Evolutionary conservation across 2,797 vertebrate species (phyloP).

Genomic region (Clarias fuscus): DNA sequence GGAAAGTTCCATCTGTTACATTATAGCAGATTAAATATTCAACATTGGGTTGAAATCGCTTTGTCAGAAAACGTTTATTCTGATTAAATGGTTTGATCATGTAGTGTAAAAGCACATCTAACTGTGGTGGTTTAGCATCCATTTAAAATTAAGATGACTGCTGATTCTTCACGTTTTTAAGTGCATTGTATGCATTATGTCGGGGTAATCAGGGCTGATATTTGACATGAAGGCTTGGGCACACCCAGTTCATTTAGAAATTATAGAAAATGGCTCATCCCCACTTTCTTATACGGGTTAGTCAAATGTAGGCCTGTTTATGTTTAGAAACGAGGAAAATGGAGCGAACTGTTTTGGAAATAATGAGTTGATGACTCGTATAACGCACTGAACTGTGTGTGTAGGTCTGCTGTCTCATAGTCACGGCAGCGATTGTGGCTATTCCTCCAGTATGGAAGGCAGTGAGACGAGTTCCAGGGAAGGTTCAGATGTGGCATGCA

Average conservation of each 20-base stretch:
- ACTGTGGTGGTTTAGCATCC: too few species aligned
- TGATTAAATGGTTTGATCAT: too few species aligned
- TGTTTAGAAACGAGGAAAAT: neutral
- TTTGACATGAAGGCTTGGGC: neutral
- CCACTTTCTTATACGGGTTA: neutral
- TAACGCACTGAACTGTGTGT: conserved; percentile 10
- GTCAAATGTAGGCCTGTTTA: neutral
- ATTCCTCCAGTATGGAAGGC: conserved; percentile 95
- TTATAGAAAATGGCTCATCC: neutral
- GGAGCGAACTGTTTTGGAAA: neutral
- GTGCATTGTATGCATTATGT: too few species aligned
- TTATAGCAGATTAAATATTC: too few species aligned
- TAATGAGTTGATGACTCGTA: conserved; percentile 4
- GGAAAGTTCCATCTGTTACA: too few species aligned
- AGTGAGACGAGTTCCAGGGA: conserved; percentile 90
- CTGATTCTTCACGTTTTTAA: too few species aligned
- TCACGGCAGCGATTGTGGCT: conserved; percentile 92
- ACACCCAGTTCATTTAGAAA: neutral
- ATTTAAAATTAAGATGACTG: too few species aligned
- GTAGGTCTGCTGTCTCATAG: conserved; percentile 84
- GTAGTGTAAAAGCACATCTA: too few species aligned
- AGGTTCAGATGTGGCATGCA: conserved; percentile 93
- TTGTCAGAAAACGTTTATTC: too few species aligned
- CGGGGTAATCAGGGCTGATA: too few species aligned
- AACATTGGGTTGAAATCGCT: too few species aligned